A percentile compares a stretch with the other conserved stretches of the same genome.
These are phyloP conservation scores for Zaprionus lineosus DNA, from an alignment of 2,888 invertebrate species.

Conservation along the genomic window DNA sequence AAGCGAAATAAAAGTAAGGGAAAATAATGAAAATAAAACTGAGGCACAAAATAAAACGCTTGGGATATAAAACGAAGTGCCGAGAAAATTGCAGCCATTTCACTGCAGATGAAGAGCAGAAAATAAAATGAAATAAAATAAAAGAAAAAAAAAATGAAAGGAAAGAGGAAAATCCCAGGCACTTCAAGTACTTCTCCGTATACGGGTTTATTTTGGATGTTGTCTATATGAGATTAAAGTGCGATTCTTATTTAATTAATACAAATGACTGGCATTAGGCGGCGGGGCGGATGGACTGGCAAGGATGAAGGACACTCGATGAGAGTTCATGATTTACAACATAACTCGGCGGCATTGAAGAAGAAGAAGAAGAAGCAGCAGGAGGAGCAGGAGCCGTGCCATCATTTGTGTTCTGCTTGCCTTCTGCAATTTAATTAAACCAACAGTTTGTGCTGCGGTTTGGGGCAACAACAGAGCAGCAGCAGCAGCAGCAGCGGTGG, in stretches of 20 bases:
- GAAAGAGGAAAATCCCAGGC: too few relatives aligned
- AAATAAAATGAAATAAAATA: too few relatives aligned
- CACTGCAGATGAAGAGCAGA: slow-evolving; percentile 4
- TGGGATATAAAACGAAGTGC: slow-evolving; percentile 55
- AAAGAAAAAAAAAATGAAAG: too few relatives aligned
- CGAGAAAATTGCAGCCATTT: slow-evolving; percentile 53
- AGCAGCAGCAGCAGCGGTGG: slow-evolving; percentile 10
- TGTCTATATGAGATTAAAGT: slow-evolving; percentile 55
- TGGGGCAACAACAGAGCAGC: slow-evolving; percentile 16
- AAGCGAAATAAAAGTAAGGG: slow-evolving; percentile 50
- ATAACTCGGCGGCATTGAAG: slow-evolving; percentile 30
- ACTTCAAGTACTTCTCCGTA: not conserved
- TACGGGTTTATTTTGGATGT: slow-evolving; percentile 23
- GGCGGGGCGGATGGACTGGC: not conserved
- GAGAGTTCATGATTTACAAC: slow-evolving; percentile 13
- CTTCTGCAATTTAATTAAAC: slow-evolving; percentile 73
- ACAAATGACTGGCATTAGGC: slow-evolving; percentile 49
- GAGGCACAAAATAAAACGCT: slow-evolving; percentile 47
- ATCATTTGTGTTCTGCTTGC: slow-evolving; percentile 20
- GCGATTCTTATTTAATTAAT: slow-evolving; percentile 71
- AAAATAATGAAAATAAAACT: slow-evolving; percentile 49
- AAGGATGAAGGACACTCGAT: not conserved
- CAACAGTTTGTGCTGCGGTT: slow-evolving; percentile 67
- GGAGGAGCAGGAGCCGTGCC: too few relatives aligned
- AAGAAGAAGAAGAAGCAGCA: too few relatives aligned